These are phyloP conservation scores for Arion vulgaris DNA, from an alignment of 1,140 invertebrate species.

Conservation along the genomic window DNA sequence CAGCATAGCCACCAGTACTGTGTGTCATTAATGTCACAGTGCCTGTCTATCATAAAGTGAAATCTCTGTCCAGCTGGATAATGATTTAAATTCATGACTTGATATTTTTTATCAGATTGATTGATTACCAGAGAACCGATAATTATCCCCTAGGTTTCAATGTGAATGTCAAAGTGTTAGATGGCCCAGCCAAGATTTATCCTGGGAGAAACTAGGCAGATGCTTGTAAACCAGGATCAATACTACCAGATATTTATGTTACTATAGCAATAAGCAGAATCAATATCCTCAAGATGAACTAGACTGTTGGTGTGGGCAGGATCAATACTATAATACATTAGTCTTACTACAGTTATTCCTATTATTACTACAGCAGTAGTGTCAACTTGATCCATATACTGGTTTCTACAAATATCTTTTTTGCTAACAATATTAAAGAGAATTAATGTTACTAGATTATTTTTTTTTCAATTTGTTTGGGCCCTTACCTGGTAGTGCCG, in stretches of 20 bases:
- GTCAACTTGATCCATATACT: neutral
- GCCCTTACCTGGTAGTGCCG: too few relatives aligned
- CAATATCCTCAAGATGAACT: neutral
- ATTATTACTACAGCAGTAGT: neutral
- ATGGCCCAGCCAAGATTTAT: neutral
- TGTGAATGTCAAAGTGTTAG: neutral
- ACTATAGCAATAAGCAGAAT: neutral
- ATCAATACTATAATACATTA: neutral
- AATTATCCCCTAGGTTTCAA: too few relatives aligned
- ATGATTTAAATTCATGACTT: too few relatives aligned
- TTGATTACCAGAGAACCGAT: too few relatives aligned
- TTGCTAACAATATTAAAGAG: too few relatives aligned
- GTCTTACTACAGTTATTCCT: neutral
- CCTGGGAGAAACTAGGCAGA: neutral
- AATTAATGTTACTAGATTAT: too few relatives aligned
- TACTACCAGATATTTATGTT: slow-evolving; percentile 2
- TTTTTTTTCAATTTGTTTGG: too few relatives aligned
- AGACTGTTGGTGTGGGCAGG: neutral
- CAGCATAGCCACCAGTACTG: too few relatives aligned
- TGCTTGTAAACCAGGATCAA: neutral
- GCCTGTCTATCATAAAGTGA: too few relatives aligned
- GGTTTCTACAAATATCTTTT: neutral
- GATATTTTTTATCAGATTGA: too few relatives aligned
- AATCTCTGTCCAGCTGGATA: too few relatives aligned
- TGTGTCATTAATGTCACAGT: too few relatives aligned